Base-by-base conservation (phyloP, 2,797 vertebrate species). In the Harpagifer antarcticus region DNA sequence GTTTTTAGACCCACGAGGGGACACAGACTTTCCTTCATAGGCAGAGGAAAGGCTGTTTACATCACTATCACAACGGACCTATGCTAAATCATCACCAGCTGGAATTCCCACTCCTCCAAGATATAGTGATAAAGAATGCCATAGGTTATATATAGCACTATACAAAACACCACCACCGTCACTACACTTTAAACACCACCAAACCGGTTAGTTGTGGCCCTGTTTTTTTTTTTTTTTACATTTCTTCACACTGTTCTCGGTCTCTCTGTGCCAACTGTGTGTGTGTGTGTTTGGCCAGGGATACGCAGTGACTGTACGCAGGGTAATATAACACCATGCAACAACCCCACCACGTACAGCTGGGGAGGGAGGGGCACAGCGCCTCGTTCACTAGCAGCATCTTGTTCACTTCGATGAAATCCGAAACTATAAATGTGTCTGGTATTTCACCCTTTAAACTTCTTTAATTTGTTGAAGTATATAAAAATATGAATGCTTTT, bases 261-360 rank as follows among this genome's bases (percentile, higher is more conserved):
- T 44, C 54, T 72, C 60, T 74, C 23, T 20, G 33, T 54, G 57
- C 60, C 70, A 57, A 52, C 74, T 62, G 27, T 27, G 33, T 50
- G 27, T 27, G 23, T 23, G 66, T 78, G 66, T 78, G 78, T 91
- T 85, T 92, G 92, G 88, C 89, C 90, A 89, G 91, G 89, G 88
- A 93, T 81, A 88, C 76, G 86, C 76, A 45, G 82, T 82, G 84
- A 90, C 85, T 72, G 70, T 65, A 77, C 74, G 89, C 79, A 86
- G 82, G 86, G 85, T 83, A 82, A 86, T 80, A 90, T 16, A 93
- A 93, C 90, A 89, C 92, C 93, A 95, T 94, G 94, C 94, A 91
- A 88, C 81, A 89, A 86, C 85, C 87, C 90, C 79, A 86, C 83
- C 81, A 68, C 87, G 70, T 74, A 78, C 65, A 82, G 79, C 37